Conservation (phyloP, 1,140 invertebrate species). For the Euura saliciscinereae region DNA sequence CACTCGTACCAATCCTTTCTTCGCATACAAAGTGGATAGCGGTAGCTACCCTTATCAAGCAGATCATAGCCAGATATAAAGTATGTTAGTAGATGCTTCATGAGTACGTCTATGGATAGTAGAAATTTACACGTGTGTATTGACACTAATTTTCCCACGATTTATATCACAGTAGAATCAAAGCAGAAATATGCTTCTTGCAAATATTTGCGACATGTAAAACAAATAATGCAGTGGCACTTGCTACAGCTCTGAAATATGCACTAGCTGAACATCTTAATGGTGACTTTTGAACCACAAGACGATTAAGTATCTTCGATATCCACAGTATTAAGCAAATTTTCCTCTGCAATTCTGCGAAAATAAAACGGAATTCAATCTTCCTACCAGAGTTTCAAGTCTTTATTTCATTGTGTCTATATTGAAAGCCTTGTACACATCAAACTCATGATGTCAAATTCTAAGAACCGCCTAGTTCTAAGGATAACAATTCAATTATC, state of each 20-base stretch:
- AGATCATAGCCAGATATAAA: constrained; percentile 1
- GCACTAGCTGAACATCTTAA: too few species aligned
- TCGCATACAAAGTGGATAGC: constrained; percentile 41
- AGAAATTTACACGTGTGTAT: not conserved
- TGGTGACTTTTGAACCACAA: too few species aligned
- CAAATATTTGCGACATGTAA: not conserved
- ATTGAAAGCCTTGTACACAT: too few species aligned
- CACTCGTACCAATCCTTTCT: constrained; percentile 8
- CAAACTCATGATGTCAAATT: too few species aligned
- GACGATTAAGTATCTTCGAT: too few species aligned
- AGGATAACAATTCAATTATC: too few species aligned
- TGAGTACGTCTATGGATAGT: not conserved
- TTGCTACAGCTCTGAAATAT: not conserved
- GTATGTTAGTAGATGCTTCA: not conserved
- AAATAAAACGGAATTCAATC: too few species aligned
- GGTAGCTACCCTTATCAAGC: constrained; percentile 28
- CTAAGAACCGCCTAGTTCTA: too few species aligned
- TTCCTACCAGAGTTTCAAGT: too few species aligned
- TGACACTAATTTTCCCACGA: not conserved
- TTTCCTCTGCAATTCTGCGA: too few species aligned
- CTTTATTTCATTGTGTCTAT: too few species aligned
- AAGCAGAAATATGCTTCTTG: not conserved
- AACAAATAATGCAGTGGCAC: not conserved
- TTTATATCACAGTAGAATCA: not conserved
- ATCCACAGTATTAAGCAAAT: too few species aligned